Base-by-base conservation (phyloP, 2,888 invertebrate species). In the Lingula anatina region DNA sequence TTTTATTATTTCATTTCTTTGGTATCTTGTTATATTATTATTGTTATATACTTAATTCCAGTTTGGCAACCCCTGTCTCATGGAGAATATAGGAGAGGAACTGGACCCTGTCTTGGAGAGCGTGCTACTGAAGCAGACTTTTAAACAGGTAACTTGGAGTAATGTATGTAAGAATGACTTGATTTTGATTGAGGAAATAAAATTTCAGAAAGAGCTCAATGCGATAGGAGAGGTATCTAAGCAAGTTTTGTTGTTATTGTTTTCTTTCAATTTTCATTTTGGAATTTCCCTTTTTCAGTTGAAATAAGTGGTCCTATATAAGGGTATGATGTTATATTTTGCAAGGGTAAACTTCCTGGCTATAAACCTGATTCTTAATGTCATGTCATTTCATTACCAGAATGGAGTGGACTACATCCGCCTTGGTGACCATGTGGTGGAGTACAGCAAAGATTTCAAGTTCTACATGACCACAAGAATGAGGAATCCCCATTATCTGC, bases 401-500 rank as follows among this genome's bases (percentile, higher is more conserved):
- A 68, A 67, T 54, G 66, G 68, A 42, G 51, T 75, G 51, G 75
- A 75, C 47, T 89, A 87, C 68, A 82, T 94, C 62, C 87, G 87
- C 70, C 81, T 94, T 36, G 90, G 90, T 0, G 92, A 93, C 65
- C 86, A 85, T 64, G 81, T 89, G 35, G 78, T 94, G 51, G 90
- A 92, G 75, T 94, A 89, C 78, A 87, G 87, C 70, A 75, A 81
- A 47, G 83, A 85, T 65, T 94, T 95, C 79, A 84, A 90, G 26
- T 85, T 75, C 47, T 95, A 93, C 78, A 87, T 95, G 60, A 93
- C 92, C 7, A 92, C 93, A 0, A 80, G 90, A 55, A 79, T 92
- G 54, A 83, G 90, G 66, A 94, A 94, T 80, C 93, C 93, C 0
- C 90, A 92, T 78, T 93, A 91, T 72, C 78, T 92, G 44, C 93